Evolutionary conservation across 2,888 invertebrate species (phyloP).

Genomic region (Herminia tarsipennalis): DNA sequence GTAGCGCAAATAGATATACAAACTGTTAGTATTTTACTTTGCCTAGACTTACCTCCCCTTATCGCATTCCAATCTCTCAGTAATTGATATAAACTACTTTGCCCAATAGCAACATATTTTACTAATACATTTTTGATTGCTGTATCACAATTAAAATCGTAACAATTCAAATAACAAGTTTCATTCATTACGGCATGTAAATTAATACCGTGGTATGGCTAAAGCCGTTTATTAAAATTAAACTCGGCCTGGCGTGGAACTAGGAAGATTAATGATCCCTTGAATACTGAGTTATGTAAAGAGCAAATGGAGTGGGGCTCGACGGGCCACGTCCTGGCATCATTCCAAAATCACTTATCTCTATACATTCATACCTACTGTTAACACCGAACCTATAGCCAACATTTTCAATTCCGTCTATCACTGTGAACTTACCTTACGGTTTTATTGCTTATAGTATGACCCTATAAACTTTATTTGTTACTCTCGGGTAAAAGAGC

Average conservation of each 20-base stretch:
- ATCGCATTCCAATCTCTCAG: conserved; percentile 9
- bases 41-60: not conserved
- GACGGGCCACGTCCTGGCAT: conserved; percentile 76
- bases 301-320: conserved; percentile 80
- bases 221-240: conserved; percentile 84
- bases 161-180: conserved; percentile 58
- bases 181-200: conserved; percentile 73
- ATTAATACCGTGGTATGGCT: conserved; percentile 75
- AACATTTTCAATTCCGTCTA: conserved; percentile 50
- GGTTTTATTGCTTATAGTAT: conserved; percentile 25
- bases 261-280: conserved; percentile 84
- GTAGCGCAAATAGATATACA: too few species aligned
- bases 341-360: conserved; percentile 83
- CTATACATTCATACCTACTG: conserved; percentile 57
- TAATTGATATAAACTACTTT: conserved; percentile 14
- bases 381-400: conserved; percentile 55
- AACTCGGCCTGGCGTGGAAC: conserved; percentile 81
- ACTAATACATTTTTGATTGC: conserved; percentile 46
- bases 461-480: conserved; percentile 18
- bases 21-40: not conserved
- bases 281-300: conserved; percentile 84
- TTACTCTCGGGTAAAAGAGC: conserved; percentile 2
- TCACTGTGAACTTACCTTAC: conserved; percentile 35
- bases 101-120: conserved; percentile 24
- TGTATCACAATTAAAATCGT: conserved; percentile 55